phyloP scores from a whole-genome alignment of 2,113 vertebrate species.

The Syrrhaptes paradoxus region DNA sequence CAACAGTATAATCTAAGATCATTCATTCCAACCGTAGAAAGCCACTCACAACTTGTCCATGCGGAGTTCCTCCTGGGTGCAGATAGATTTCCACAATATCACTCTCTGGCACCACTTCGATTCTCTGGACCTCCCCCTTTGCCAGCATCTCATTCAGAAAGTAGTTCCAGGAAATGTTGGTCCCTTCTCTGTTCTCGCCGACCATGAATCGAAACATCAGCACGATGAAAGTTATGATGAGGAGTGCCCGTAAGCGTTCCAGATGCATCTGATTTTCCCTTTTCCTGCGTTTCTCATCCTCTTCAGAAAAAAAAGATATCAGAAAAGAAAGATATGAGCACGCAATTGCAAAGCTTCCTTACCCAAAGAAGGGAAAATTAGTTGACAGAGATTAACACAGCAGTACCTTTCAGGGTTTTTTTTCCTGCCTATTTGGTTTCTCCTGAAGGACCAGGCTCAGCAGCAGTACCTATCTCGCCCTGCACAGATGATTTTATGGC shows the following conservation, averaged over 20 bases:
- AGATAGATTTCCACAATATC: constrained; percentile 92
- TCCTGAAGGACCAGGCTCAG: not conserved
- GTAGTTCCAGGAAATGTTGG: constrained; percentile 94
- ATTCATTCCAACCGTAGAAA: not conserved
- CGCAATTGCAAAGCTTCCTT: not conserved
- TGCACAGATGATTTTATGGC: not conserved
- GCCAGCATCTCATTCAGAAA: constrained; percentile 96
- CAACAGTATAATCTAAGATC: not conserved
- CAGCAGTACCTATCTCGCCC: not conserved
- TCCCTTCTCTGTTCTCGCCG: constrained; percentile 74
- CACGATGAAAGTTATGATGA: constrained; percentile 81
- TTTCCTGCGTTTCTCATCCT: constrained; percentile 87
- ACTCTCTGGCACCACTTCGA: constrained; percentile 91
- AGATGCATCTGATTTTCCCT: constrained; percentile 89
- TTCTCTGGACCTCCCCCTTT: constrained; percentile 93
- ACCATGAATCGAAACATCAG: constrained; percentile 81
- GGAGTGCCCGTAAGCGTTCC: constrained; percentile 83
- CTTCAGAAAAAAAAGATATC: constrained; percentile 3
- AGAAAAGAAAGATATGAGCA: not conserved
- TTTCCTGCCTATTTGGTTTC: not conserved
- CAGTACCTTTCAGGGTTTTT: not conserved
- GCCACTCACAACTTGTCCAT: constrained; percentile 87
- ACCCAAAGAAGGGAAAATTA: not conserved
- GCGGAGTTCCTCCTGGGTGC: constrained; percentile 90
- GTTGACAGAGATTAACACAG: not conserved